phyloP scores from a whole-genome alignment of 2,113 vertebrate genomes.

The Pantherophis guttatus region DNA sequence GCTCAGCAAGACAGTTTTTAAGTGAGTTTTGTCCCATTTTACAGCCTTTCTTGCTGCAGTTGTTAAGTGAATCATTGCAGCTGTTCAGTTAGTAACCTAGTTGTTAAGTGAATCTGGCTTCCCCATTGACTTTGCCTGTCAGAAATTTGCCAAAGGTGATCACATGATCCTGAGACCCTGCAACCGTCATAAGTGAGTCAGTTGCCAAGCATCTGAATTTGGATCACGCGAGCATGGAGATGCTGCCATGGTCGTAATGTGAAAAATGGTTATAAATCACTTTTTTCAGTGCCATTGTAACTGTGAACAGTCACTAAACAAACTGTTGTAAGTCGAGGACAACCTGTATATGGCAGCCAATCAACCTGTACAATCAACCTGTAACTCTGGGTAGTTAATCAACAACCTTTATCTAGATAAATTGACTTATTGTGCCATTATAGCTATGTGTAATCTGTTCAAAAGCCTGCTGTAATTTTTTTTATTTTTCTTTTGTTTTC shows the following conservation, averaged over 20 bases:
- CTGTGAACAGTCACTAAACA: background rate
- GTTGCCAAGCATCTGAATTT: background rate
- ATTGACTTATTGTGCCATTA: background rate
- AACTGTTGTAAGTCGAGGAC: background rate
- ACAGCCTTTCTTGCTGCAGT: background rate
- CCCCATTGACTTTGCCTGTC: background rate
- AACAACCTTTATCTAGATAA: background rate
- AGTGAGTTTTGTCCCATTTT: background rate
- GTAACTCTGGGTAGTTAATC: background rate
- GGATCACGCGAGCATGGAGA: background rate
- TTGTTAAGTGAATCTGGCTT: background rate
- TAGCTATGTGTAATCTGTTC: background rate
- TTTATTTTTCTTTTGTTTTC: background rate
- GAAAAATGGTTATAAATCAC: background rate
- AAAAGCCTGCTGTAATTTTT: background rate
- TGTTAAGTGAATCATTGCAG: background rate
- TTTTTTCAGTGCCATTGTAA: background rate
- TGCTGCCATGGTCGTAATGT: background rate
- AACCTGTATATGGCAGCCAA: background rate
- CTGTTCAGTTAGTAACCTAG: background rate
- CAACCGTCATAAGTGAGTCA: background rate
- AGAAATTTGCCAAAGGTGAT: background rate
- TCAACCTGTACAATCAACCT: background rate
- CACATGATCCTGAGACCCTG: background rate
- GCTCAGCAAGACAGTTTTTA: background rate